Evolutionary conservation across 2,888 invertebrate species (phyloP).

Genomic region (Neuroscelio doddi): DNA sequence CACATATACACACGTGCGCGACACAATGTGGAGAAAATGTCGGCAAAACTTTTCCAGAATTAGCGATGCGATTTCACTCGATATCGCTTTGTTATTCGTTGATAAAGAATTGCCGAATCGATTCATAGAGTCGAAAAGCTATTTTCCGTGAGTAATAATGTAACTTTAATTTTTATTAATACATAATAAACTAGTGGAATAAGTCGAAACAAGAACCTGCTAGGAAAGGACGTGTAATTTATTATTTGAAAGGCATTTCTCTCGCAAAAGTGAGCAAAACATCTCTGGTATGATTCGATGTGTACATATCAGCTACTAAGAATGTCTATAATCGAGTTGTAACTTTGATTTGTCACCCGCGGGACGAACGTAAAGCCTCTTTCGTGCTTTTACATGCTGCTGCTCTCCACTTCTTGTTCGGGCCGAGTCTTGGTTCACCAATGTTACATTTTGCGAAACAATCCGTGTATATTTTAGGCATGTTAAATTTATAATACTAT

Average conservation of each 20-base stretch:
- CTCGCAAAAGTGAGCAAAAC: slow-evolving; percentile 7
- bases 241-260: slow-evolving; percentile 53
- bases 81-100: not conserved
- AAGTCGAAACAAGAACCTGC: slow-evolving; percentile 64
- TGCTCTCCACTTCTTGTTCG: slow-evolving; percentile 51
- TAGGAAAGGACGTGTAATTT: slow-evolving; percentile 54
- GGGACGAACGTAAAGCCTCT: slow-evolving; percentile 13
- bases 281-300: slow-evolving; percentile 39
- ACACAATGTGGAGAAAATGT: no score
- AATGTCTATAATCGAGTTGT: slow-evolving; percentile 39
- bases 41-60: not conserved
- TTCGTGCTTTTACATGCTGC: slow-evolving; percentile 45
- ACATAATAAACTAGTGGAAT: slow-evolving; percentile 61
- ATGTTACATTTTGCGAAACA: slow-evolving; percentile 61
- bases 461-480: slow-evolving; percentile 70
- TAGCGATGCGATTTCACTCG: not conserved
- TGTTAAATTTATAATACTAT: slow-evolving; percentile 69
- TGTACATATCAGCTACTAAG: slow-evolving; percentile 42
- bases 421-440: slow-evolving; percentile 62
- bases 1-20: no score
- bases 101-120: slow-evolving; percentile 13
- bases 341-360: slow-evolving; percentile 7
- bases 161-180: slow-evolving; percentile 60
- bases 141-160: slow-evolving; percentile 39
- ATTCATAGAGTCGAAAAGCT: slow-evolving; percentile 16